Evolutionary conservation across 92 coral and sea anemone genomes (phyloP).

Genomic region (Phenganax subtilis): DNA sequence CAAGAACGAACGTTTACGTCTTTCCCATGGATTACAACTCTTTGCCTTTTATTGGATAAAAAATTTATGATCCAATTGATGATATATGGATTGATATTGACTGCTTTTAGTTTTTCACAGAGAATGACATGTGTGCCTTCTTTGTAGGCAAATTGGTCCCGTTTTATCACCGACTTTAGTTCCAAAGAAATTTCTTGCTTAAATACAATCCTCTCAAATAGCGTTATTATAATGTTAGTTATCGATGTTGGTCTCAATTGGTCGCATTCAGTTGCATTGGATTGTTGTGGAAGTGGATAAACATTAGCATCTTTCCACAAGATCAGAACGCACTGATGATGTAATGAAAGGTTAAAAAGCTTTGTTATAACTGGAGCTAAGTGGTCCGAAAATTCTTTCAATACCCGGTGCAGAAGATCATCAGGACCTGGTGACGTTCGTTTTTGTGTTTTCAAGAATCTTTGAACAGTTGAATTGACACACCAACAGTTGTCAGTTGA

Average conservation of each 20-base stretch:
- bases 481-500: too few species aligned
- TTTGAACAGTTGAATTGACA: conserved; percentile 8
- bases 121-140: background rate
- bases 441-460: conserved; percentile 36
- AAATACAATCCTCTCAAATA: conserved; percentile 50
- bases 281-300: conserved; percentile 38
- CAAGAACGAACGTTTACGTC: too few species aligned
- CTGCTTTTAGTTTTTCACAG: too few species aligned
- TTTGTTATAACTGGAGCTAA: conserved; percentile 52
- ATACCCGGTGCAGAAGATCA: conserved; percentile 52
- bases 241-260: conserved; percentile 54
- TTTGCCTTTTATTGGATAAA: too few species aligned
- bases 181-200: background rate
- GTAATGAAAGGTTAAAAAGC: conserved; percentile 41
- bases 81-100: too few species aligned
- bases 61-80: too few species aligned
- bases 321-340: conserved; percentile 19
- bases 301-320: conserved; percentile 52
- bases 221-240: conserved; percentile 50
- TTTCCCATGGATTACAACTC: too few species aligned
- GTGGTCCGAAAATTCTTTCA: conserved; percentile 45
- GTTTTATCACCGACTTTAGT: background rate
- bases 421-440: conserved; percentile 52
- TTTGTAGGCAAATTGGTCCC: background rate
- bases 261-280: conserved; percentile 21